Percentiles rank a stretch among this genome's conserved stretches.
phyloP scores from a whole-genome alignment of 1,140 invertebrate genomes.

The Diachasma alloeum region DNA sequence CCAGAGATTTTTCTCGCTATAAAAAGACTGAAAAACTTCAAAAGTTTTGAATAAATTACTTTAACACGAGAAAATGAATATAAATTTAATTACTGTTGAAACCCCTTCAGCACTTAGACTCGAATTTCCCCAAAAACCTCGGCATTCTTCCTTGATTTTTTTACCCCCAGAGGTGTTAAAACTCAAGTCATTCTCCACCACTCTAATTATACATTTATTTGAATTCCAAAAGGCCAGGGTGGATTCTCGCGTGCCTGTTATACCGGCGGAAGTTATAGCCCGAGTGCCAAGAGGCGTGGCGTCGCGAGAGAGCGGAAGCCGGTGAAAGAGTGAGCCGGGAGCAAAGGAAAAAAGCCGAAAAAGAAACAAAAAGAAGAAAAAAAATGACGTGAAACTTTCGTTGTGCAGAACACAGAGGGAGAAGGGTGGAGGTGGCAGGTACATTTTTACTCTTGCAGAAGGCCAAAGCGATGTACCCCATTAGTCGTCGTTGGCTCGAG shows the following conservation, averaged over 20 bases:
- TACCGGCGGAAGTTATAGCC: not conserved
- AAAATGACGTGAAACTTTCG: not conserved
- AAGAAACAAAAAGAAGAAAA: constrained; percentile 1
- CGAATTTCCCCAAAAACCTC: not conserved
- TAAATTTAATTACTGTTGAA: no score
- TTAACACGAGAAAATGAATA: no score
- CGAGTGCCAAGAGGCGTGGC: not conserved
- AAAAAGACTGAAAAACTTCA: no score
- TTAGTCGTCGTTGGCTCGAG: constrained; percentile 23
- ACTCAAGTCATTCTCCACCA: not conserved
- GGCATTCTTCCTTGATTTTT: not conserved
- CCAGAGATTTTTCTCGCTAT: no score
- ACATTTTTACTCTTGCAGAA: constrained; percentile 29
- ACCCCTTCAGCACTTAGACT: not conserved
- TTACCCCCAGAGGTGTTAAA: not conserved
- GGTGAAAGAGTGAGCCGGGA: not conserved
- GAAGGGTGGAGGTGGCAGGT: constrained; percentile 5
- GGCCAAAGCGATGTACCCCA: constrained; percentile 26
- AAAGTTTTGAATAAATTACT: no score
- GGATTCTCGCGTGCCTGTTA: not conserved
- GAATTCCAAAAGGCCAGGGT: constrained; percentile 5
- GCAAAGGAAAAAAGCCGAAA: not conserved
- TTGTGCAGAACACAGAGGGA: not conserved
- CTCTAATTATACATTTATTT: constrained; percentile 28
- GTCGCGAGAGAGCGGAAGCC: not conserved